Base-by-base conservation (phyloP, 2,888 invertebrate genomes). In the Polyommatus icarus region DNA sequence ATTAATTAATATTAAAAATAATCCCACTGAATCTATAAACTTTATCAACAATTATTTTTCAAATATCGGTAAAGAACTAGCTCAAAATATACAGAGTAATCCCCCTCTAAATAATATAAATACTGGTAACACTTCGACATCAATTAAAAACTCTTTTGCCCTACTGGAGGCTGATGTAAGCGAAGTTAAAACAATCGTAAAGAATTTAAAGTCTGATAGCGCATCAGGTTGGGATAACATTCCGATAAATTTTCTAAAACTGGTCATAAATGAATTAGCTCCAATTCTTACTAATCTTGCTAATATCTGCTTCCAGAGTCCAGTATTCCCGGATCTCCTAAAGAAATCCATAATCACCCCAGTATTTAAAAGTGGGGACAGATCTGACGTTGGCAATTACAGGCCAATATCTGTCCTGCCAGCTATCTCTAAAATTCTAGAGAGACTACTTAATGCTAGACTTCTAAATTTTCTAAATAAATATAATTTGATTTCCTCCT, bases 141-240 rank as follows among this genome's bases (percentile, higher is more conserved):
- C 6, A 36, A 36, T 7, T 36, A 6, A 5, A 36, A 36, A 36
- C 36, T 36, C 36, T 36, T 36, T 36, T 36, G 36, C 6, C 6
- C 36, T 36, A 36, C 36, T 36, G 7, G 36, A 36, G 7, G 7
- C 71, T 29, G 24, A 67, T 24, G 24, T 29, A 1, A 12, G 1
- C 24, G 67, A 67, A 67, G 67, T 67, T 8, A 71, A 71, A 3
- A 36, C 10, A 3, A 71, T n/a, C 12, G 4, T 71, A 8, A 18
- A 8, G 1, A 71, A 40, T 7, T n/a, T 71, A 12, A 71, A 29
- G 36, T 36, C 71, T 12, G n/a, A 71, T 36, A 71, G 71, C 18
- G n/a, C 36, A n/a, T n/a, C 71, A n/a, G 71, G 71, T 8, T 71
- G 71, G 71, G 71, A 71, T n/a, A 8, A 71, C 7, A n/a, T 71